A percentile compares a stretch with the other conserved stretches of the same genome.
Evolutionary conservation across 2,797 vertebrate species (phyloP).

Genomic region (Danio kyathit): DNA sequence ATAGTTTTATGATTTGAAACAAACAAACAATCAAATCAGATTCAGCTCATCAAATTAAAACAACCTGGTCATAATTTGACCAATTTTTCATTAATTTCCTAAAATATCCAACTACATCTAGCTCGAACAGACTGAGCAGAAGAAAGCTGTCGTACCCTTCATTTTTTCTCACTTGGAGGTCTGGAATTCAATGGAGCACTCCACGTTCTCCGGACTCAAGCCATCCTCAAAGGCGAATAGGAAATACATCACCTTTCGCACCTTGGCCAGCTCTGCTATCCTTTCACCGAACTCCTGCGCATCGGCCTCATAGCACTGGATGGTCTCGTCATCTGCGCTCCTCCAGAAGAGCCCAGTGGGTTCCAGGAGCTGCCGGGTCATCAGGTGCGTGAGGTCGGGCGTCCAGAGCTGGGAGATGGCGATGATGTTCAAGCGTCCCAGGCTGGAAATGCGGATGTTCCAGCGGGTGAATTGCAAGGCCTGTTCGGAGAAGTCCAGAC

Average conservation of each 20-base stretch:
- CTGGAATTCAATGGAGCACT: conserved; percentile 82
- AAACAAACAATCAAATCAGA: too few relatives aligned
- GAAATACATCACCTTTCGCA: conserved; percentile 95
- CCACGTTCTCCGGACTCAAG: conserved; percentile 75
- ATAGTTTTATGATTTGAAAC: too few relatives aligned
- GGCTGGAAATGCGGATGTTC: conserved; percentile 75
- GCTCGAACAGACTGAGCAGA: neutral
- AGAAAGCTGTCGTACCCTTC: neutral
- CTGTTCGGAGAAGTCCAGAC: conserved; percentile 84
- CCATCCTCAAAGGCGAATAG: conserved; percentile 84
- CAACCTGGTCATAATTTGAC: too few relatives aligned
- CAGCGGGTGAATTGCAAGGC: conserved; percentile 82
- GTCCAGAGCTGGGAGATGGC: conserved; percentile 94
- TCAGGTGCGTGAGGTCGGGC: conserved; percentile 91
- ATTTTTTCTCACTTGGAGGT: conserved; percentile 61
- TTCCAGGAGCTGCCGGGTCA: conserved; percentile 92
- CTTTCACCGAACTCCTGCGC: conserved; percentile 90
- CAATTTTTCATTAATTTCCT: too few relatives aligned
- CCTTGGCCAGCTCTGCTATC: conserved; percentile 86
- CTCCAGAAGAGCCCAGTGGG: conserved; percentile 88
- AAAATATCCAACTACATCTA: neutral
- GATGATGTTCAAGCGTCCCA: conserved; percentile 82
- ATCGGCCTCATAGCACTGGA: conserved; percentile 89
- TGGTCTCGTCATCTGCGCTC: conserved; percentile 66
- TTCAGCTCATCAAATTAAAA: too few relatives aligned